Conservation (phyloP, 2,797 vertebrate species). For the Cossypha niveicapilla region DNA sequence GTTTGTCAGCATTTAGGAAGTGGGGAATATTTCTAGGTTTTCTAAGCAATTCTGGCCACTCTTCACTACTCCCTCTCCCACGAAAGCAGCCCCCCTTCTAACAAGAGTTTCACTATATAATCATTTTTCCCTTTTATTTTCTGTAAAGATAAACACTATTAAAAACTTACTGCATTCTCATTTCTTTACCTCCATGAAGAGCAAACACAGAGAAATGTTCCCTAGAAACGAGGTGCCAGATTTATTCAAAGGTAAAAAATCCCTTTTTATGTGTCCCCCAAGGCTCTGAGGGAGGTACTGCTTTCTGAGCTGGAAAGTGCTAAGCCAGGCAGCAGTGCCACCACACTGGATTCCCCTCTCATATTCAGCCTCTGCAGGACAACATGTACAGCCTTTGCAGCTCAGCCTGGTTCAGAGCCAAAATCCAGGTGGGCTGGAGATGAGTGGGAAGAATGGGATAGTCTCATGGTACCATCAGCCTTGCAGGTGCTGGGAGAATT, state of each 20-base stretch:
- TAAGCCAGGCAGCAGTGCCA: neutral
- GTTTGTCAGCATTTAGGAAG: neutral
- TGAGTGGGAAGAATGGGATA: neutral
- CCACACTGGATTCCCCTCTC: neutral
- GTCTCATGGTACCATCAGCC: neutral
- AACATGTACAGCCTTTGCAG: neutral
- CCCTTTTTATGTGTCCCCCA: neutral
- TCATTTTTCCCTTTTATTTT: neutral
- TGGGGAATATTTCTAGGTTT: neutral
- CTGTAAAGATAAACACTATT: neutral
- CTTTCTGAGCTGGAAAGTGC: neutral
- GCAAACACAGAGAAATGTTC: neutral
- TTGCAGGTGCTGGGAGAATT: neutral
- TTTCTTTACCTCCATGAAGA: slow-evolving; percentile 1
- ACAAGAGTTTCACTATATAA: neutral
- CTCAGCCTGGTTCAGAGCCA: neutral
- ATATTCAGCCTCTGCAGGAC: neutral
- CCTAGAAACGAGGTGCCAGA: fast-evolving
- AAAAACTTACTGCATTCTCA: neutral
- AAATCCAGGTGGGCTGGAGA: neutral
- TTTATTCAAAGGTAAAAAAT: slow-evolving; percentile 36
- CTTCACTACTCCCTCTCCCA: neutral
- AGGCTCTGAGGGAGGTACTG: neutral
- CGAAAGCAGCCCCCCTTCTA: neutral
- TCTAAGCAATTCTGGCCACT: neutral